phyloP scores from a whole-genome alignment of 2,888 invertebrate species.

The Octodonta nipae region DNA sequence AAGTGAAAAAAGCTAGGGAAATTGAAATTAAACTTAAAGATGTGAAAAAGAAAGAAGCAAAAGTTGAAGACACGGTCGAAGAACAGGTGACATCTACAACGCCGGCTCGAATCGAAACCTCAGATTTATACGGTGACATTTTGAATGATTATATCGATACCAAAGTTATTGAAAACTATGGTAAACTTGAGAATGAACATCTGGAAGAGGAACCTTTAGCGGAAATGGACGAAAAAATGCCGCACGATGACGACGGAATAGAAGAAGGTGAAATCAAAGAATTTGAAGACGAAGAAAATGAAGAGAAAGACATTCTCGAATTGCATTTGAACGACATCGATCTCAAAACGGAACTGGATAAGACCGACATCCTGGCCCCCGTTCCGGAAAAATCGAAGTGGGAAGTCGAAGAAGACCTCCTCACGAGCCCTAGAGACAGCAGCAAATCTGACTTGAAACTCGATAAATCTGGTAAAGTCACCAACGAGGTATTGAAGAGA shows the following conservation, averaged over 20 bases:
- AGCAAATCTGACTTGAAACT: conserved; percentile 25
- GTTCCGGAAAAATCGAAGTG: conserved; percentile 76
- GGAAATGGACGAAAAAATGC: too few species aligned
- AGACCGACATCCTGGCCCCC: conserved; percentile 53
- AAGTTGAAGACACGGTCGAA: background rate
- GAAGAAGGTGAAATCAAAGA: conserved; percentile 21
- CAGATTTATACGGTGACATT: conserved; percentile 43
- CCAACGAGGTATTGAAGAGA: conserved; percentile 75
- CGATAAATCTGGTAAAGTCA: conserved; percentile 53
- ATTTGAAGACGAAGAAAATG: conserved; percentile 33
- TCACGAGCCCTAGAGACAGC: conserved; percentile 20
- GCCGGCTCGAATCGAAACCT: conserved; percentile 13
- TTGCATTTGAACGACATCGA: conserved; percentile 46
- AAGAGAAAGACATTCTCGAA: conserved; percentile 44
- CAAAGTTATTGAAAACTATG: conserved; percentile 44
- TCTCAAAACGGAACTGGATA: conserved; percentile 37
- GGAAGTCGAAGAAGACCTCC: conserved; percentile 62
- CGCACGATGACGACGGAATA: background rate
- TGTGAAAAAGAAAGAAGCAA: conserved; percentile 19
- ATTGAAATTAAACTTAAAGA: conserved; percentile 18
- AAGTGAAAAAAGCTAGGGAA: conserved; percentile 37
- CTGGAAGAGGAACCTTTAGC: conserved; percentile 10
- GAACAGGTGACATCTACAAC: conserved; percentile 3
- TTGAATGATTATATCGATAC: conserved; percentile 42
- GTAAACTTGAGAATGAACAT: conserved; percentile 29